Evolutionary conservation across 2,888 invertebrate species (phyloP).

Genomic region (Ethmia dodecea): DNA sequence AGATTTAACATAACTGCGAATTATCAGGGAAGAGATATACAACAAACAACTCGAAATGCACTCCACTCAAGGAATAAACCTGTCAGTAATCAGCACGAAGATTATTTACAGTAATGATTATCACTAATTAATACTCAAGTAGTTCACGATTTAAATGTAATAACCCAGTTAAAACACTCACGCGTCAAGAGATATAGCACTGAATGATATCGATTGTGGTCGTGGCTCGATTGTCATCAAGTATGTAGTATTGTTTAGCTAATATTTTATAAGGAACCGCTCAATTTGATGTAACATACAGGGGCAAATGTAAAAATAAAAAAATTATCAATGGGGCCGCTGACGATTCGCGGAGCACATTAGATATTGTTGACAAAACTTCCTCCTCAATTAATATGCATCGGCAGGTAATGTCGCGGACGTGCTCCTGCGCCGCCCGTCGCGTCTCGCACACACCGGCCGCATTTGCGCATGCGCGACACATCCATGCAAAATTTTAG

Average conservation of each 20-base stretch:
- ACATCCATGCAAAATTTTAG: slow-evolving; percentile 77
- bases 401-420: slow-evolving; percentile 67
- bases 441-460: slow-evolving; percentile 25
- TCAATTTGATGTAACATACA: slow-evolving; percentile 48
- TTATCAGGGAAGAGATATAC: slow-evolving; percentile 40
- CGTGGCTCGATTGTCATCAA: slow-evolving; percentile 44
- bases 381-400: slow-evolving; percentile 75
- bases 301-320: slow-evolving; percentile 41
- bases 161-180: slow-evolving; percentile 67
- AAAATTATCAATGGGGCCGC: slow-evolving; percentile 71
- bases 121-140: slow-evolving; percentile 66
- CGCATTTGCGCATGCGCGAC: slow-evolving; percentile 66
- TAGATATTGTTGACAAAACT: slow-evolving; percentile 78
- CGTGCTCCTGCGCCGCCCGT: slow-evolving; percentile 46
- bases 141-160: slow-evolving; percentile 57
- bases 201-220: slow-evolving; percentile 47
- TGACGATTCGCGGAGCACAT: slow-evolving; percentile 59
- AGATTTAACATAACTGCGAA: no score
- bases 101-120: slow-evolving; percentile 61
- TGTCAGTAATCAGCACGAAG: slow-evolving; percentile 51
- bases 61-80: slow-evolving; percentile 50
- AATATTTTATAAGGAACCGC: slow-evolving; percentile 57
- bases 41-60: slow-evolving; percentile 45
- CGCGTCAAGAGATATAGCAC: slow-evolving; percentile 42
- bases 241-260: slow-evolving; percentile 59